phyloP scores from a whole-genome alignment of 1,140 invertebrate species.

The Carposina sasakii region DNA sequence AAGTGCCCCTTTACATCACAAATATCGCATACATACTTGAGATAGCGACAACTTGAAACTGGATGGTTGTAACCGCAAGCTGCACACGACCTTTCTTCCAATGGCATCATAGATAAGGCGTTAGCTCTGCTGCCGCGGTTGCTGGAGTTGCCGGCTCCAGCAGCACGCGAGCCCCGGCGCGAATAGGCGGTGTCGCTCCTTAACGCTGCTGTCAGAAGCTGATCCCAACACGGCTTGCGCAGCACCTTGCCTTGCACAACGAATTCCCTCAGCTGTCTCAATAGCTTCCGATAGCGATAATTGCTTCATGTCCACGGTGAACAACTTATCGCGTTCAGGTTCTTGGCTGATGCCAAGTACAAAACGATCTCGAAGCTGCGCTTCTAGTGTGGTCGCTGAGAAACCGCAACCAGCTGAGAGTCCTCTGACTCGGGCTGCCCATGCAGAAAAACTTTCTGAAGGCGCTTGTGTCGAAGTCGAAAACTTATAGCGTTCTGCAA shows the following conservation, averaged over 20 bases:
- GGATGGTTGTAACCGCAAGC: too few relatives aligned
- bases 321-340: neutral
- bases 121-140: too few relatives aligned
- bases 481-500: neutral
- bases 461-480: neutral
- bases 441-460: neutral
- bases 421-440: neutral
- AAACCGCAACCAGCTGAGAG: neutral
- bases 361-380: neutral
- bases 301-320: neutral
- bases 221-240: conserved; percentile 12
- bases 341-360: neutral
- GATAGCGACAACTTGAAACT: too few relatives aligned
- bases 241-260: too few relatives aligned
- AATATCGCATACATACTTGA: too few relatives aligned
- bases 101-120: too few relatives aligned
- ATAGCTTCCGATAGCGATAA: neutral
- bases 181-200: too few relatives aligned
- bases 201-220: too few relatives aligned
- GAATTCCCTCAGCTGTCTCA: neutral
- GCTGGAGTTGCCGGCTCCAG: too few relatives aligned
- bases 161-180: too few relatives aligned
- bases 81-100: too few relatives aligned
- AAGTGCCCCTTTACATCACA: too few relatives aligned
- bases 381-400: neutral